Evolutionary conservation across 2,888 invertebrate genomes (phyloP).

Genomic region (Nomada hirtipes): DNA sequence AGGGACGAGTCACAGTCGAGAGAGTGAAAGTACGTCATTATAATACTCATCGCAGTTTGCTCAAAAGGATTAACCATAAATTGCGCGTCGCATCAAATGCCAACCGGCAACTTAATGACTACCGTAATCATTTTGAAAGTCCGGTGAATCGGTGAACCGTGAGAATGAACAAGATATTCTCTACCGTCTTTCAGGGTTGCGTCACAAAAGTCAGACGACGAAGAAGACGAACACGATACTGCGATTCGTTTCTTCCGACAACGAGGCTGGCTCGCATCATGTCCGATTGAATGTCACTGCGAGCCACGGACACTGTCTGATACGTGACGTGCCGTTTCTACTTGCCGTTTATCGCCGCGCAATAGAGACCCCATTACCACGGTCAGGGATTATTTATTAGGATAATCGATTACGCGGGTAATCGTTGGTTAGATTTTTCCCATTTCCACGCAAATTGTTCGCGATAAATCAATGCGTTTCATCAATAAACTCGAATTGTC

Average conservation of each 20-base stretch:
- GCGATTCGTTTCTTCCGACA: conserved; percentile 55
- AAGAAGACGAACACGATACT: conserved; percentile 5
- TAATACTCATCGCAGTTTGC: conserved; percentile 69
- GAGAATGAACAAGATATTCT: conserved; percentile 62
- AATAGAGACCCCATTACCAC: conserved; percentile 49
- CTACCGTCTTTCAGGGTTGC: conserved; percentile 51
- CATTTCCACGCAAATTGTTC: neutral
- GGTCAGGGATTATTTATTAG: conserved; percentile 50
- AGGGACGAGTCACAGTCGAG: conserved; percentile 9
- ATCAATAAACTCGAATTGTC: conserved; percentile 2
- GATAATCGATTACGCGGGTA: conserved; percentile 53
- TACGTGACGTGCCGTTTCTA: conserved; percentile 14
- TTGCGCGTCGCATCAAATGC: conserved; percentile 72
- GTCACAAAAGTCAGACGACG: conserved; percentile 32
- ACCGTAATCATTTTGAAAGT: conserved; percentile 66
- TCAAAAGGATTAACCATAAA: conserved; percentile 73
- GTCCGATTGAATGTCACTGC: conserved; percentile 53
- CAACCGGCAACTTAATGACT: conserved; percentile 63
- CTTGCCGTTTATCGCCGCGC: neutral
- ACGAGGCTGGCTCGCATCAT: conserved; percentile 20
- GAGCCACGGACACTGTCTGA: conserved; percentile 38
- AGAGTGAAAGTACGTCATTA: conserved; percentile 77
- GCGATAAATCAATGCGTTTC: conserved; percentile 19
- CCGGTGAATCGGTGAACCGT: conserved; percentile 61
- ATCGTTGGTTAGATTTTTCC: neutral